phyloP scores from a whole-genome alignment of 2,888 invertebrate species.

The Vannuccia rotundouncinata region DNA sequence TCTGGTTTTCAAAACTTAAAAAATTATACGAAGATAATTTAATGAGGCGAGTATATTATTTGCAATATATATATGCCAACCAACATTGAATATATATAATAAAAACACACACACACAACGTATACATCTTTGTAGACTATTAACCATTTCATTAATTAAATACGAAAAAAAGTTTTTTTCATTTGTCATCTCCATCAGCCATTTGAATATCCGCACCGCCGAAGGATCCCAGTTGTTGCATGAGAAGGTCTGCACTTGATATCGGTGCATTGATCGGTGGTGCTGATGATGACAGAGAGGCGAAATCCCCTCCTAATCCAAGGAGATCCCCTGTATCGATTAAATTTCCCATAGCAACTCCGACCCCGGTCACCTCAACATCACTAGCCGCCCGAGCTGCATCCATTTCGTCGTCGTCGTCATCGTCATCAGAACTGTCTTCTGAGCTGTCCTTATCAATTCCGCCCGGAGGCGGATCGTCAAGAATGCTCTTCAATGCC shows the following conservation, averaged over 20 bases:
- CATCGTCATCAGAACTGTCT: neutral
- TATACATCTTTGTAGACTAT: neutral
- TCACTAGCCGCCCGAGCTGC: neutral
- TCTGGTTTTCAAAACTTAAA: neutral
- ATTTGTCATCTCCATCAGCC: neutral
- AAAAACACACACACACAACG: neutral
- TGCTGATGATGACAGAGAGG: neutral
- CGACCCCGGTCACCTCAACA: neutral
- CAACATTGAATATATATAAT: neutral
- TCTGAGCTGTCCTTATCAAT: neutral
- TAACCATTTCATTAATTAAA: neutral
- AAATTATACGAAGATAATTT: too few relatives aligned
- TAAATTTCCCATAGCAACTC: neutral
- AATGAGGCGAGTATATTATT: too few relatives aligned
- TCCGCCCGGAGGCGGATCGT: constrained; percentile 22
- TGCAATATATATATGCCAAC: neutral
- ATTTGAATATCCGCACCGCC: neutral
- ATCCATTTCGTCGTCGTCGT: neutral
- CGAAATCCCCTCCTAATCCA: neutral
- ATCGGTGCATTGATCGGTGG: neutral
- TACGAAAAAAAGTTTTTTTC: neutral
- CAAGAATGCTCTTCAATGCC: constrained; percentile 39
- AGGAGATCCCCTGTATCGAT: neutral
- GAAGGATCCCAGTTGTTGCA: neutral
- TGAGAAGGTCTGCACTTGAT: neutral